phyloP scores from a whole-genome alignment of 2,888 invertebrate genomes.

The Cataglyphis altisquamis region DNA sequence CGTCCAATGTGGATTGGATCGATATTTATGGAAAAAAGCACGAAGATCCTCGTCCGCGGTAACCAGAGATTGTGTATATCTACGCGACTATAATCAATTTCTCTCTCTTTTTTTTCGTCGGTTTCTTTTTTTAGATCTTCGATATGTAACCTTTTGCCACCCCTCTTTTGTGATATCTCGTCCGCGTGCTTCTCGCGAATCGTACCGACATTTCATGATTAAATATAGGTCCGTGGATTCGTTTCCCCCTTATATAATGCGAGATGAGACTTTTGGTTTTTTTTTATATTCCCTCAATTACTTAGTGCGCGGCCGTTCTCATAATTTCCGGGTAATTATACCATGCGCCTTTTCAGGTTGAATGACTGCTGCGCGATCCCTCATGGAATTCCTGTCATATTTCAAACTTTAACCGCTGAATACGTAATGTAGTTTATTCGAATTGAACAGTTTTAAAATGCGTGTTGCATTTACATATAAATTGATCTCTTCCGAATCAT shows the following conservation, averaged over 20 bases:
- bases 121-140: not conserved
- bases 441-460: slow-evolving; percentile 4
- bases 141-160: not conserved
- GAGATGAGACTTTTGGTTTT: not conserved
- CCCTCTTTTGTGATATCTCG: not conserved
- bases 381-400: not conserved
- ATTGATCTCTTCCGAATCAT: slow-evolving; percentile 15
- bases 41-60: slow-evolving; percentile 16
- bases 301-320: not conserved
- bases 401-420: slow-evolving; percentile 24
- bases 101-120: not conserved
- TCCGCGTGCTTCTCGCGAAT: not conserved
- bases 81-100: not conserved
- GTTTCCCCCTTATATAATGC: not conserved
- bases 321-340: slow-evolving; percentile 33
- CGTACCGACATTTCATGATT: slow-evolving; percentile 3
- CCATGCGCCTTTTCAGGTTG: not conserved
- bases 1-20: slow-evolving; percentile 64
- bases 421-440: slow-evolving; percentile 5
- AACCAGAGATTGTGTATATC: slow-evolving; percentile 10
- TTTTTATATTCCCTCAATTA: slow-evolving; percentile 41
- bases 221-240: not conserved
- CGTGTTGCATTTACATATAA: slow-evolving; percentile 31
- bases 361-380: not conserved
- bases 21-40: slow-evolving; percentile 61